A percentile compares a stretch with the other conserved stretches of the same genome.
Evolutionary conservation across 2,888 invertebrate genomes (phyloP).

Genomic region (Eilema griseolum): DNA sequence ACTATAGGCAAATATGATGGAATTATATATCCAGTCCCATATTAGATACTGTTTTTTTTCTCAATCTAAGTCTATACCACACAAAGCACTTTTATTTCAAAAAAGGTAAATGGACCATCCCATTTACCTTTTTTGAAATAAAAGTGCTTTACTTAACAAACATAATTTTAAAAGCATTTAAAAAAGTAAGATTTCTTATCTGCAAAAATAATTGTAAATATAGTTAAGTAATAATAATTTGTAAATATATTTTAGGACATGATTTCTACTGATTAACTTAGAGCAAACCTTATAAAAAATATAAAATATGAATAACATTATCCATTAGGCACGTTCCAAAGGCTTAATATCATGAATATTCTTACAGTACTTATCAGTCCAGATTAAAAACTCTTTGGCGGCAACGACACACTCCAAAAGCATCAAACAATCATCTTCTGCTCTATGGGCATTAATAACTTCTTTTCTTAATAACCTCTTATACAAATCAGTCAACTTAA

Average conservation of each 20-base stretch:
- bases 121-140: too few relatives aligned
- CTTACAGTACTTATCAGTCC: slow-evolving; percentile 73
- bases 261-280: not conserved
- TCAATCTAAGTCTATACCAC: too few relatives aligned
- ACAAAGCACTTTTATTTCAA: too few relatives aligned
- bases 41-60: too few relatives aligned
- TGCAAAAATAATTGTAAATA: not conserved
- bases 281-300: not conserved
- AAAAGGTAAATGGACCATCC: too few relatives aligned
- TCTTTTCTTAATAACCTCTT: slow-evolving; percentile 81
- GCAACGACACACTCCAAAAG: slow-evolving; percentile 88
- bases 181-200: not conserved
- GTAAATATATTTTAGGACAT: not conserved
- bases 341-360: slow-evolving; percentile 63
- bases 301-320: not conserved
- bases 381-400: slow-evolving; percentile 87
- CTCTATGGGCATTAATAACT: slow-evolving; percentile 86
- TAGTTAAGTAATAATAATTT: too few relatives aligned
- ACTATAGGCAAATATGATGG: too few relatives aligned
- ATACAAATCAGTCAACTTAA: slow-evolving; percentile 84
- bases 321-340: slow-evolving; percentile 46
- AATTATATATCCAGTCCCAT: too few relatives aligned
- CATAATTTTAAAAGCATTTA: not conserved
- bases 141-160: too few relatives aligned
- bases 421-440: slow-evolving; percentile 90